Evolutionary conservation across 2,797 vertebrate genomes (phyloP), one percentile per base, ranked within the genome.

Genomic region (Strix occidentalis): DNA sequence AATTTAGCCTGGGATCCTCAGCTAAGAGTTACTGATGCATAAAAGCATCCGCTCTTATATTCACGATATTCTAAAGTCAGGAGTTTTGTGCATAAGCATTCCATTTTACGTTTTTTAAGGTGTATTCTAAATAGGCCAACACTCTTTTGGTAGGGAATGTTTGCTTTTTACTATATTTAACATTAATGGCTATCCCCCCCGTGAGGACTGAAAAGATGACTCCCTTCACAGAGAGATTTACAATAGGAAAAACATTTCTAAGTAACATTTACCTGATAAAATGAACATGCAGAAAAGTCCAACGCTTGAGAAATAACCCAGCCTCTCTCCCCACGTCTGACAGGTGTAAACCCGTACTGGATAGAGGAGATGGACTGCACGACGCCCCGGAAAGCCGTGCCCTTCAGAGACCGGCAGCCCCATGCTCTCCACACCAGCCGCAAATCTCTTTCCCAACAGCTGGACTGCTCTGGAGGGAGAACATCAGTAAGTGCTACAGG

Each of bases 371-470:
- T 74, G 54, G 98, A 98, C 39, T 96, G 97, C 57, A 91, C 97
- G 2, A 95, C 93, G 4, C 96, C 98, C 54, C 98, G 93, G 92
- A 98, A 95, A 28, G 91, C 98, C 0, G 61, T 74, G 33, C 95
- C 95, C 35, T 93, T 79, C 92, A 90, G 92, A 16, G 97, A 94
- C 89, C 95, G 51, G 10, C 98, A 72, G 82, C 91, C 96, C 1
- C 94, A 88, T 0, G 78, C 97, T 19, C 98, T 99, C 75, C 99
- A 98, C n/a, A 98, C 98, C 63, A 97, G 98, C 97, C 97, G 98
- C 86, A 99, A 99, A 93, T 99, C 99, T 8, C 98, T 99, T n/a
- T 99, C 99, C 14, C 99, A 99, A 89, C 99, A 99, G 96, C 98
- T 99, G 96, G 99, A 99, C 93, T 98, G 98, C 74, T 91, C 98